These are phyloP conservation scores for Patiria miniata DNA, from an alignment of 35 echinoderm and acorn worm species.

Conservation along the genomic window DNA sequence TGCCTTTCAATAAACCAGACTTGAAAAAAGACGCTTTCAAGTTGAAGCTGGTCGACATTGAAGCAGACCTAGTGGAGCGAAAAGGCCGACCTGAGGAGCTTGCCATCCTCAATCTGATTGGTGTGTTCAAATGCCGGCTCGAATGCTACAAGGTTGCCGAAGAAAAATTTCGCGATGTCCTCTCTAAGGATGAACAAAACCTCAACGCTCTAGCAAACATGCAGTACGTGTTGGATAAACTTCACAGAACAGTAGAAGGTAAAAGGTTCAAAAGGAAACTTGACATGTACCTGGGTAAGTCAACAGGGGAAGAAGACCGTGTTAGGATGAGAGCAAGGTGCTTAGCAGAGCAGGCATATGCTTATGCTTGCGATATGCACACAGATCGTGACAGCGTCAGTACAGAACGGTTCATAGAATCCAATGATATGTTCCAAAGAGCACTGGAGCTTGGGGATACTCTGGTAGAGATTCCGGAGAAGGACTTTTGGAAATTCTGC, in stretches of 20 bases:
- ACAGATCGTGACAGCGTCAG: background rate
- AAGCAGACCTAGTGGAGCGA: background rate
- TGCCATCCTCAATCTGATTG: background rate
- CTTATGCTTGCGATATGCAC: background rate
- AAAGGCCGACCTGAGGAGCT: background rate
- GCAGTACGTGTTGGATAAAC: background rate
- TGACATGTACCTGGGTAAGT: background rate
- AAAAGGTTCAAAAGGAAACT: background rate
- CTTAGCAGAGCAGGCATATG: slow-evolving; percentile 6
- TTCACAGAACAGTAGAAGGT: background rate
- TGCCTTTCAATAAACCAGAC: background rate
- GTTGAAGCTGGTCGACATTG: background rate
- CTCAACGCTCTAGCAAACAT: background rate
- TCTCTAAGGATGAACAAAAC: background rate
- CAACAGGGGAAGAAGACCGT: background rate
- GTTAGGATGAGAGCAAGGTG: slow-evolving; percentile 5
- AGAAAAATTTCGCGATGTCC: background rate
- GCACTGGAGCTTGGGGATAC: background rate
- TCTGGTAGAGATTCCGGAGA: background rate
- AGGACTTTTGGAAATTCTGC: background rate
- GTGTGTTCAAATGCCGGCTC: background rate
- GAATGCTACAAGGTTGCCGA: background rate
- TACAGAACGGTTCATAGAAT: background rate
- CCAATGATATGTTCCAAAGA: background rate
- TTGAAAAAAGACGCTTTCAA: background rate